These are phyloP conservation scores for Watsonalla cultraria DNA, from an alignment of 2,888 invertebrate genomes.

Conservation along the genomic window DNA sequence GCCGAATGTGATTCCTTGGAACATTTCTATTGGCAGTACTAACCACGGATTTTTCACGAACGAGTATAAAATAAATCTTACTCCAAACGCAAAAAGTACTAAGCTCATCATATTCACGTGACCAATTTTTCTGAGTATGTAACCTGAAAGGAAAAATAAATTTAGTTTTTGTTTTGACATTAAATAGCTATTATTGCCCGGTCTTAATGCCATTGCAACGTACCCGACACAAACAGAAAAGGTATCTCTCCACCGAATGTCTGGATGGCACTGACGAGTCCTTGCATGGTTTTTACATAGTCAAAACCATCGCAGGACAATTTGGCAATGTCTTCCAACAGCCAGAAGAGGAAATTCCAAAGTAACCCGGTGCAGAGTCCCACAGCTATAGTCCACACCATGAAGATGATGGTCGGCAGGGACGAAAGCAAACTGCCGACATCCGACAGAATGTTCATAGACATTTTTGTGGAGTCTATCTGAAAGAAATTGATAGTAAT, in stretches of 20 bases:
- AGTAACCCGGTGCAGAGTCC: conserved; percentile 91
- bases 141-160: conserved; percentile 58
- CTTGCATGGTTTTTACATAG: conserved; percentile 86
- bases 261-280: conserved; percentile 86
- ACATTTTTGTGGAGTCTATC: conserved; percentile 82
- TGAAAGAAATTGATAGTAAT: conserved; percentile 40
- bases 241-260: conserved; percentile 92
- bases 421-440: conserved; percentile 83
- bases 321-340: conserved; percentile 84
- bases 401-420: conserved; percentile 84
- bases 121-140: conserved; percentile 87
- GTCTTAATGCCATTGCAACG: conserved; percentile 5
- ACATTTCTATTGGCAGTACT: conserved; percentile 89
- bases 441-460: conserved; percentile 83
- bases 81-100: conserved; percentile 87
- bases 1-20: conserved; percentile 93
- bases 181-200: too few species aligned
- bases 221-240: conserved; percentile 90
- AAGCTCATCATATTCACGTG: conserved; percentile 91
- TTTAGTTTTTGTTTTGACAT: conserved; percentile 1
- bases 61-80: conserved; percentile 91
- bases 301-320: conserved; percentile 59
- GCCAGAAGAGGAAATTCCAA: conserved; percentile 94
- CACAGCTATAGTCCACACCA: conserved; percentile 88
- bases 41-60: conserved; percentile 89